Evolutionary conservation across 2,888 invertebrate genomes (phyloP).

Genomic region (Amphipyra berbera): DNA sequence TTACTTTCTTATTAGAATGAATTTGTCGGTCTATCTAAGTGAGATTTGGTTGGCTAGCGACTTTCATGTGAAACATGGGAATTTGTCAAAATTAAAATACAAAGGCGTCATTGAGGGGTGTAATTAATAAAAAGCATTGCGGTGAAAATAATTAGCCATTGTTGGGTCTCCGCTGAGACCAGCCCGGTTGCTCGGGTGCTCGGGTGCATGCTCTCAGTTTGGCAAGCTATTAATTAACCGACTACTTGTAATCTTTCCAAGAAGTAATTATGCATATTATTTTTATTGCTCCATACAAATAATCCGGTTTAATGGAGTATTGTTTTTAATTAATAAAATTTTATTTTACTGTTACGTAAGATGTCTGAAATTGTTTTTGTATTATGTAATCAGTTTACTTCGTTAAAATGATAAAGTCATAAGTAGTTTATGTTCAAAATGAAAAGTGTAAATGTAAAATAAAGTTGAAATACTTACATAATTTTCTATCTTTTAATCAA

Average conservation of each 20-base stretch:
- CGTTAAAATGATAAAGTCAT: too few species aligned
- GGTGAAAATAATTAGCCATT: slow-evolving; percentile 82
- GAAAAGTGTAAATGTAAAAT: too few species aligned
- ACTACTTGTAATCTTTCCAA: slow-evolving; percentile 55
- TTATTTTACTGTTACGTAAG: slow-evolving; percentile 15
- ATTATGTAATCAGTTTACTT: not conserved
- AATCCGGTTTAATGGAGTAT: slow-evolving; percentile 53
- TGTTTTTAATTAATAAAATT: slow-evolving; percentile 34
- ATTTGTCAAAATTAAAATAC: slow-evolving; percentile 86
- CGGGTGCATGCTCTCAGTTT: slow-evolving; percentile 48
- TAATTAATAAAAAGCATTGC: slow-evolving; percentile 84
- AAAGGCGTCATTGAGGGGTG: slow-evolving; percentile 76
- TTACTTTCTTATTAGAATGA: slow-evolving; percentile 67
- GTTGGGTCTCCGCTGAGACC: slow-evolving; percentile 62
- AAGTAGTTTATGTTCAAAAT: too few species aligned
- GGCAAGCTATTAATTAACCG: slow-evolving; percentile 61
- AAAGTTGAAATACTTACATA: too few species aligned
- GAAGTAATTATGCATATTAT: slow-evolving; percentile 56
- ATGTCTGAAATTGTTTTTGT: slow-evolving; percentile 14
- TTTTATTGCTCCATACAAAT: slow-evolving; percentile 56
- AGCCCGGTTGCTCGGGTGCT: not conserved
- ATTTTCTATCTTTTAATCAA: too few species aligned
- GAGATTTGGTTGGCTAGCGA: slow-evolving; percentile 41
- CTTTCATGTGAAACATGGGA: slow-evolving; percentile 76
- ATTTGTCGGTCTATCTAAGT: slow-evolving; percentile 29